Conservation (phyloP, 2,888 invertebrate species). For the Spatulosminthurus flaviceps region DNA sequence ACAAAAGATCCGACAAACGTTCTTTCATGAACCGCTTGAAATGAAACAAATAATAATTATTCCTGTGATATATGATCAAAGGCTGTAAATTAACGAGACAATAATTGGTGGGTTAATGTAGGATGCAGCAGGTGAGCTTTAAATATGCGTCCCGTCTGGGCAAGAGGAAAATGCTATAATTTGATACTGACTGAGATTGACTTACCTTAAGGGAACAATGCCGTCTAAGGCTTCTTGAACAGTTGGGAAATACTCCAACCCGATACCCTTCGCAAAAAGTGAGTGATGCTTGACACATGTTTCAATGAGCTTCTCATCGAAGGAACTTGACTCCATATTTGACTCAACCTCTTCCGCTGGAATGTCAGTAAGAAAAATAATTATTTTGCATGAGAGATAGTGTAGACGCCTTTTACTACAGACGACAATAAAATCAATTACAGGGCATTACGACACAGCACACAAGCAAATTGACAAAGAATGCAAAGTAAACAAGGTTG, state of each 20-base stretch:
- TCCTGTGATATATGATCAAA: no score
- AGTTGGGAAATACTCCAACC: slow-evolving; percentile 84
- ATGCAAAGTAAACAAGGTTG: no score
- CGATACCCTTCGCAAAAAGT: slow-evolving; percentile 88
- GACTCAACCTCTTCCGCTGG: slow-evolving; percentile 73
- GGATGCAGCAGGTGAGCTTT: not conserved
- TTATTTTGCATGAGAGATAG: not conserved
- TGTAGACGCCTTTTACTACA: no score
- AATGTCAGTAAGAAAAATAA: not conserved
- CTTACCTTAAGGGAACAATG: slow-evolving; percentile 82
- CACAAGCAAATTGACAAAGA: no score
- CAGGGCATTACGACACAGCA: no score
- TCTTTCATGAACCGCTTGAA: no score
- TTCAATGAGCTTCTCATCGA: slow-evolving; percentile 76
- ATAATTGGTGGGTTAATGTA: no score
- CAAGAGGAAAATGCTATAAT: not conserved
- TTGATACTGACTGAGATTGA: not conserved
- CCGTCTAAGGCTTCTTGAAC: slow-evolving; percentile 92
- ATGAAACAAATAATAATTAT: no score
- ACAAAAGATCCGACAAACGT: no score
- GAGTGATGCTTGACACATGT: slow-evolving; percentile 75
- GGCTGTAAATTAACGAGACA: no score
- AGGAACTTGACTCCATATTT: slow-evolving; percentile 69
- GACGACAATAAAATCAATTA: not conserved
- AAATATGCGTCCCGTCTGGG: no score